Evolutionary conservation across 2,113 vertebrate species (phyloP).

Genomic region (Siphamia tubifer): DNA sequence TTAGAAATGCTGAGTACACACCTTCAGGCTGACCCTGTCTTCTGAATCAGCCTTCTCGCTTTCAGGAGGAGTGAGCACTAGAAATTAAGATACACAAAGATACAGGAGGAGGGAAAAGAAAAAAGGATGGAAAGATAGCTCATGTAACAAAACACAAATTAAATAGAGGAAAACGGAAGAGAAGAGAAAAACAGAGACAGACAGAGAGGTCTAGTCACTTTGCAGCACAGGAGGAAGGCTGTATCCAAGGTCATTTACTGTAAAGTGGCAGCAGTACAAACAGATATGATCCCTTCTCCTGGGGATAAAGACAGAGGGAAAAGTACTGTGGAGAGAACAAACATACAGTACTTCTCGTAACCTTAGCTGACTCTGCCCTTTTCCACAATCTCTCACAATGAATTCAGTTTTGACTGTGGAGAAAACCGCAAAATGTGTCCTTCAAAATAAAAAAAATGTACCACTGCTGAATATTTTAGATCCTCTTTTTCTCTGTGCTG

Average conservation of each 20-base stretch:
- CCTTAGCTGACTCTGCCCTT: not conserved
- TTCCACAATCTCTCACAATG: too few species aligned
- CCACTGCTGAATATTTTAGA: not conserved
- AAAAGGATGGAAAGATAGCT: conserved; percentile 2
- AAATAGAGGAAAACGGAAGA: not conserved
- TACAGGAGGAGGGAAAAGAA: not conserved
- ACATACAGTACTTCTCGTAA: not conserved
- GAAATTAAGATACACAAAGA: conserved; percentile 22
- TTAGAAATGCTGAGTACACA: conserved; percentile 48
- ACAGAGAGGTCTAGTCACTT: conserved; percentile 26
- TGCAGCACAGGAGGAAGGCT: conserved; percentile 23
- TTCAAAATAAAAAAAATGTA: not conserved
- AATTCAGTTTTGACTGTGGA: not conserved
- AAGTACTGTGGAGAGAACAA: not conserved
- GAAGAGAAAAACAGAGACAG: not conserved
- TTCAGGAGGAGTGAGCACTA: conserved; percentile 77
- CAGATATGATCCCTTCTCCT: conserved; percentile 45
- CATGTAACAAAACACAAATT: not conserved
- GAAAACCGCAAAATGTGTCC: not conserved
- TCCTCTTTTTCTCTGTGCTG: not conserved
- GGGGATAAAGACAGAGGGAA: conserved; percentile 41
- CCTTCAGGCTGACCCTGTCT: conserved; percentile 79
- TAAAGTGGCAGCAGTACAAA: conserved; percentile 53
- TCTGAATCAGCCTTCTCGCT: conserved; percentile 80
- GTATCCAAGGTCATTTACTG: conserved; percentile 55